Percentiles rank a stretch among this genome's conserved stretches.
These are phyloP conservation scores for Drosophila nr. fundita DNA, from an alignment of 2,888 invertebrate genomes.

Conservation along the genomic window DNA sequence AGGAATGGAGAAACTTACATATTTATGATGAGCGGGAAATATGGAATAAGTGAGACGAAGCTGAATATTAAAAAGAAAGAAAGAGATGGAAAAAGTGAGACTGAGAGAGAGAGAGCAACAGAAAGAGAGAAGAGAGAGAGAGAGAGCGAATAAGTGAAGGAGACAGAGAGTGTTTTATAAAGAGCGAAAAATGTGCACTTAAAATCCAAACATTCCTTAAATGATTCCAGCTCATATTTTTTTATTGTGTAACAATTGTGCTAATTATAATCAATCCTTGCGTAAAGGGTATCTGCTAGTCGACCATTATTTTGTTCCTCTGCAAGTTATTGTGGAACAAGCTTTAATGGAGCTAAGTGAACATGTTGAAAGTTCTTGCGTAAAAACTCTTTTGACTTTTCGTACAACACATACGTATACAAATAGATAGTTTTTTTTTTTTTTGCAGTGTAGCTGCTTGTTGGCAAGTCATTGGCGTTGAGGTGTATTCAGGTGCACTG, in stretches of 20 bases:
- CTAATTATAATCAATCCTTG: not conserved
- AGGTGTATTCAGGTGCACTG: conserved; percentile 26
- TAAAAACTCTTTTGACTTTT: not conserved
- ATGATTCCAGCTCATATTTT: not conserved
- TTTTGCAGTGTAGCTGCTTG: conserved; percentile 3
- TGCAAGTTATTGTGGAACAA: conserved; percentile 14
- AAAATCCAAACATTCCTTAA: not conserved
- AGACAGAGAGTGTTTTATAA: not conserved
- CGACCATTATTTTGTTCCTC: not conserved
- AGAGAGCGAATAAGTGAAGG: not conserved
- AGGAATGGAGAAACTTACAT: not conserved
- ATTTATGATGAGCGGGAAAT: not conserved
- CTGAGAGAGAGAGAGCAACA: not conserved
- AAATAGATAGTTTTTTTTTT: not conserved
- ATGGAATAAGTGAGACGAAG: not conserved
- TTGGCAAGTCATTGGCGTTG: conserved; percentile 10
- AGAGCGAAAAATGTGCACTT: not conserved
- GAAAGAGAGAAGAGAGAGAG: not conserved
- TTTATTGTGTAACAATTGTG: not conserved
- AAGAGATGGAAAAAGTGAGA: not conserved
- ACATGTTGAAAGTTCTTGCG: not conserved
- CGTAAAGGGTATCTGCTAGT: not conserved
- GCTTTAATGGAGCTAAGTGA: not conserved
- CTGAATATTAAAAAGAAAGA: not conserved
- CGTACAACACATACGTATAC: not conserved